Evolutionary conservation across 2,797 vertebrate genomes (phyloP), one percentile per base, ranked within the genome.

Genomic region (Cirrhinus mrigala): DNA sequence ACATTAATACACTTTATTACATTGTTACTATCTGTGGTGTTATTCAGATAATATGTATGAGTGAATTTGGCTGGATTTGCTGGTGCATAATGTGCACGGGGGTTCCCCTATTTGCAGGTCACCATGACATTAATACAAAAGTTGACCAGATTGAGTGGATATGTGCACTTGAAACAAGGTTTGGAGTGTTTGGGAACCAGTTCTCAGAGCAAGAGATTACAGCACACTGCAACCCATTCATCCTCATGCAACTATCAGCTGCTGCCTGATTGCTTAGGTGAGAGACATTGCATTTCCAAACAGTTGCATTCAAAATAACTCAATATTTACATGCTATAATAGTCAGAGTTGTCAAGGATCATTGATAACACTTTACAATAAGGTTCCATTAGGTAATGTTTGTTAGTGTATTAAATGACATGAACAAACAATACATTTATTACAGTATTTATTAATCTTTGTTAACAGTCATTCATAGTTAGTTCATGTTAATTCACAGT

Each of bases 221-320:
- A 89, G 1, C 87, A 33, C 56, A 77, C 85, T 3, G 24, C 66
- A 0, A 18, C 79, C 0, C 29, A 87, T 24, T 74, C 91, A 1
- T 86, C 90, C 5, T 69, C 88, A 12, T 85, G 90, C 50, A 64
- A 50, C 44, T 91, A 86, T 14, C 91, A 89, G 16, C 60, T 90
- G 6, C 86, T 80, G 0, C 86, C 93, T 0, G 87, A 94, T 77
- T 91, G 88, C 76, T 89, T 96, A 1, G 94, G 95, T 96, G 88
- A 89, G 94, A 93, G 18, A 70, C 22, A 81, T 40, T 16, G 27
- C 16, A 29, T 40, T 20, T 2, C 20, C 74, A 76, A 0, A 52
- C 6, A 18, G 7, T 4, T 27, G n/a, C 48, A 6, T 54, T 52
- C 15, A 16, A 33, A 29, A 24, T 2, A 10, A 6, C 4, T 52